Evolutionary conservation across 2,797 vertebrate species (phyloP), one percentile per base, ranked within the genome.

Genomic region (Amphiprion clarkii): DNA sequence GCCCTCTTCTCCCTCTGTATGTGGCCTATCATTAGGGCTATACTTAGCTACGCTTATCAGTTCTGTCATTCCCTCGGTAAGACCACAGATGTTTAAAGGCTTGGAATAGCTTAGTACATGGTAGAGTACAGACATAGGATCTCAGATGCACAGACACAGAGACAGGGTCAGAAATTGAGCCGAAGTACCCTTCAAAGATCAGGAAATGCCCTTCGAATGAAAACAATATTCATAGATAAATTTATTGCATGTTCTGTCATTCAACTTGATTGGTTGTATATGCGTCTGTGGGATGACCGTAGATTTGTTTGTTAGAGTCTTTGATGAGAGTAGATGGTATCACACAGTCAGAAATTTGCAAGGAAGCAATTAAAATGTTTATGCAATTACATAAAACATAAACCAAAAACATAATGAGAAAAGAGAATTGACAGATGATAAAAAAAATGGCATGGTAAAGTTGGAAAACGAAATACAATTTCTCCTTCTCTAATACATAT

Each of bases 21-120:
- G 82, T 55, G 74, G 85, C 73, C 88, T 67, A 71, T 92, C 88
- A 88, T 89, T 85, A 76, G 75, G 68, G 87, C 81, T 92, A 92
- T 83, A 84, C 82, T 93, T 90, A 91, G 91, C 79, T 54, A 17
- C 0, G 64, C 79, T 92, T 92, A 92, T 88, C 85, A 87, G 86
- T 78, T 53, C 75, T 66, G 62, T 79, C 75, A 55, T 65, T 84
- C 71, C 80, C 79, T 76, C 2, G 36, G 71, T 80, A 82, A 78
- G 81, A 81, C 79, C 85, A 53, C 79, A 85, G 76, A 84, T 91
- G 89, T 90, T 81, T 55, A 71, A 71, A 63, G 33, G 69, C 84
- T 84, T 69, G 60, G 78, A 90, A 89, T 89, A 84, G 73, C 79
- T 82, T 55, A 4, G 42, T 29, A 66, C 55, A 12, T 46, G 67